Conservation (phyloP, 2,797 vertebrate species). For the Rhodeus uyekii region DNA sequence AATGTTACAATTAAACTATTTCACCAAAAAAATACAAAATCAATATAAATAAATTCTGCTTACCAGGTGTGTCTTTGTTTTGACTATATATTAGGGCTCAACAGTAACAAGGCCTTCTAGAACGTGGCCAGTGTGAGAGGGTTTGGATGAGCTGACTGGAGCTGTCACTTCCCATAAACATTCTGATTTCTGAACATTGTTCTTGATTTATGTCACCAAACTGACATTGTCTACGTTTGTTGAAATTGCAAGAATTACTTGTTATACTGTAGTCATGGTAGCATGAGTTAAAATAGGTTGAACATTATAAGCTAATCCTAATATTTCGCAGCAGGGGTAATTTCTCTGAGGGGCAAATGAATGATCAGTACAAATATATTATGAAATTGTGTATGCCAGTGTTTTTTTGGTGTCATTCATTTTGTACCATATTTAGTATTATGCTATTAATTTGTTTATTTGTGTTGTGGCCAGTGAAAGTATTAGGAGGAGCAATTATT, state of each 20-base stretch:
- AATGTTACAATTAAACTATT: neutral
- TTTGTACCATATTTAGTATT: no score
- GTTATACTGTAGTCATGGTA: neutral
- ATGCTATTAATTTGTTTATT: neutral
- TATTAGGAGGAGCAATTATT: neutral
- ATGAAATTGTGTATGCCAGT: neutral
- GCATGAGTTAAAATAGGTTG: neutral
- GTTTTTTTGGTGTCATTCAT: neutral
- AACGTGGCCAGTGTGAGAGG: neutral
- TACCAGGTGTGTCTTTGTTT: neutral
- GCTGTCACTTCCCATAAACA: neutral
- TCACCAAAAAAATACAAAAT: neutral
- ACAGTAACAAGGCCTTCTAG: neutral
- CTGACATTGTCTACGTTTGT: neutral
- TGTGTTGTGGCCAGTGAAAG: neutral
- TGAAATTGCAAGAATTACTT: neutral
- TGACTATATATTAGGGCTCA: neutral
- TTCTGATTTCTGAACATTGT: neutral
- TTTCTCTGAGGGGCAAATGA: neutral
- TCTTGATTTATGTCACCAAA: constrained; percentile 5
- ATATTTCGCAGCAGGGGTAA: neutral
- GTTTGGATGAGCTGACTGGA: neutral
- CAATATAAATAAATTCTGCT: neutral
- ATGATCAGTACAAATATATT: no score
- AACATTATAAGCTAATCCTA: neutral